Conservation (phyloP, 1,140 invertebrate species). For the Teleogryllus occipitalis region DNA sequence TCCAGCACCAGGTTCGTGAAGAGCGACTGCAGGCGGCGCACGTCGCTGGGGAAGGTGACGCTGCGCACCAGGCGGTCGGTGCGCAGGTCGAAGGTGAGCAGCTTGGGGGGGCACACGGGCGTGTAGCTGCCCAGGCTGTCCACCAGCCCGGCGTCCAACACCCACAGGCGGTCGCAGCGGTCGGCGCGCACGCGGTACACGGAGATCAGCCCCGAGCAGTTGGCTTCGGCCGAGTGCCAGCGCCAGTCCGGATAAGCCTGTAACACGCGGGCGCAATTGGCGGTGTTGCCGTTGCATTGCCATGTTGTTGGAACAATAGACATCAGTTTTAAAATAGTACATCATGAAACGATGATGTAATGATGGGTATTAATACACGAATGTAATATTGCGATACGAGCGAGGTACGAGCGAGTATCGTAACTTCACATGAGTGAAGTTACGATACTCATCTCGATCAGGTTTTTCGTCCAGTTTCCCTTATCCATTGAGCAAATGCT, state of each 20-base stretch:
- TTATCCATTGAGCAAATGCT: too few species aligned
- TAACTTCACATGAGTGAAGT: too few species aligned
- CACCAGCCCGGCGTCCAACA: slow-evolving; percentile 59
- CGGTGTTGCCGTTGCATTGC: background rate
- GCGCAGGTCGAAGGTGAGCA: slow-evolving; percentile 66
- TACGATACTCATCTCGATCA: too few species aligned
- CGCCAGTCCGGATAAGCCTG: slow-evolving; percentile 73
- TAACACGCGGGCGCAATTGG: slow-evolving; percentile 14
- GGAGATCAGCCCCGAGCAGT: slow-evolving; percentile 61
- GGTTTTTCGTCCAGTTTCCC: too few species aligned
- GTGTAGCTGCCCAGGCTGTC: slow-evolving; percentile 66
- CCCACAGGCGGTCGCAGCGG: slow-evolving; percentile 68
- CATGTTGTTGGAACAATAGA: too few species aligned
- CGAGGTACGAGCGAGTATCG: too few species aligned
- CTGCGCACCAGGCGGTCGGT: slow-evolving; percentile 55
- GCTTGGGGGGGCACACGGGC: slow-evolving; percentile 66
- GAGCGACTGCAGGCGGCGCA: slow-evolving; percentile 46
- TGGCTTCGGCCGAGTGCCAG: slow-evolving; percentile 57
- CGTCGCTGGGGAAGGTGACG: slow-evolving; percentile 38
- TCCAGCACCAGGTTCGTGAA: slow-evolving; percentile 71
- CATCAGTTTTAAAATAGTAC: too few species aligned
- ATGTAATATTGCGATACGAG: too few species aligned
- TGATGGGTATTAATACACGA: too few species aligned
- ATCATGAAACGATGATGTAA: too few species aligned
- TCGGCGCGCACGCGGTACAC: slow-evolving; percentile 65